Base-by-base conservation (phyloP, 2,113 vertebrate species). In the Laterallus jamaicensis region DNA sequence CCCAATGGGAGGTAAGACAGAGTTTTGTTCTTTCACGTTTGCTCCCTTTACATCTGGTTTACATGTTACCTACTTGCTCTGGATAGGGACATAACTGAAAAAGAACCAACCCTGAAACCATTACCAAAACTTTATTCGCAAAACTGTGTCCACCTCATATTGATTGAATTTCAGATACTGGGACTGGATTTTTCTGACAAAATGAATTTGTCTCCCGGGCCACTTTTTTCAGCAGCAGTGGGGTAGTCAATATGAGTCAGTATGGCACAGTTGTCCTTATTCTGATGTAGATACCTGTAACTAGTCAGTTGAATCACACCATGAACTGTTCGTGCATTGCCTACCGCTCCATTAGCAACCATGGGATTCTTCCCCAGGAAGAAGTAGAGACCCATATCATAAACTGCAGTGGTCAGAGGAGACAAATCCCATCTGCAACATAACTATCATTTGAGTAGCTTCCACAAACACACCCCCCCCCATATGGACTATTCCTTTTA, bases 21-120 rank as follows among this genome's bases (percentile, higher is more conserved):
- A 56, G 49, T 86, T 91, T 83, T 81, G 49, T 86, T 93, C 69
- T 82, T 84, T 91, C 81, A 37, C 19, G n/a, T 83, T 90, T 92
- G 49, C 88, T 96, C 69, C 66, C 67, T 87, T 95, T 85, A 73
- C 66, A 73, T 76, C 66, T 76, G 54, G 93, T 92, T 95, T 91
- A 73, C 50, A 56, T 84, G 95, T 88, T 67, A 77, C 68, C 44
- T 66, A 42, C n/a, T 67, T 28, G 5, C 67, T 47, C 56, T 55
- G 47, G 37, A 63, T 44, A 83, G 40, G 24, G 70, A 50, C 68
- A 64, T 54, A 76, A 68, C 37, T 39, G 60, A 40, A 82, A 84
- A 88, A 75, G 84, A 8, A 24, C 21, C 22, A 15, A 13, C 52
- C 52, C 52, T 22, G 49, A 47, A 44, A 77, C 32, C 0, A 0